Conservation (phyloP, 2,888 invertebrate genomes). For the Pammene aurita region DNA sequence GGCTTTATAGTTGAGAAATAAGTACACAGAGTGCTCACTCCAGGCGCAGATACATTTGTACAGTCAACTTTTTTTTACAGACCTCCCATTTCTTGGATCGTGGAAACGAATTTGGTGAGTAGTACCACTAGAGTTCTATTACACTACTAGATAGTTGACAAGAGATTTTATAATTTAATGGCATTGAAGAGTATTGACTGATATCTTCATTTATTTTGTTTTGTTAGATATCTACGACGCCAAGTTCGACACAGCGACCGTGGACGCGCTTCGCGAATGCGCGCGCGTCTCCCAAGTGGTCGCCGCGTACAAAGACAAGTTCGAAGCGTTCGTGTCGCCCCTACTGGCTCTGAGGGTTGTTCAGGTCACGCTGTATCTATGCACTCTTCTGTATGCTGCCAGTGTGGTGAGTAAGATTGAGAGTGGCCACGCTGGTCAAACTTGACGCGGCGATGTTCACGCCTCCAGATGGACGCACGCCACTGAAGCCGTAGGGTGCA, state of each 20-base stretch:
- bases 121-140: no score
- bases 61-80: slow-evolving; percentile 26
- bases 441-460: slow-evolving; percentile 51
- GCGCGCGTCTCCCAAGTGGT: slow-evolving; percentile 60
- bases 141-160: no score
- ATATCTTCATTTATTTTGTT: no score
- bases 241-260: slow-evolving; percentile 58
- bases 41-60: no score
- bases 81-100: slow-evolving; percentile 20
- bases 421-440: background rate
- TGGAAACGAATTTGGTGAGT: slow-evolving; percentile 31
- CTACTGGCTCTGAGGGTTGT: slow-evolving; percentile 68
- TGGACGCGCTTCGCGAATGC: slow-evolving; percentile 62
- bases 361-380: slow-evolving; percentile 73
- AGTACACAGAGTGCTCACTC: no score
- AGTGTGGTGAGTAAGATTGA: slow-evolving; percentile 63
- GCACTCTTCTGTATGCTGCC: slow-evolving; percentile 71
- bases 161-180: no score
- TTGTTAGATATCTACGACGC: slow-evolving; percentile 63
- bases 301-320: slow-evolving; percentile 56
- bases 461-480: no score
- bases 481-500: no score
- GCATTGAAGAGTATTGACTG: no score
- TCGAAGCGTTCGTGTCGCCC: slow-evolving; percentile 71
- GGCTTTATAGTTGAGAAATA: no score